Base-by-base conservation (phyloP, 1,140 invertebrate genomes). In the Ptiloglossa arizonensis region DNA sequence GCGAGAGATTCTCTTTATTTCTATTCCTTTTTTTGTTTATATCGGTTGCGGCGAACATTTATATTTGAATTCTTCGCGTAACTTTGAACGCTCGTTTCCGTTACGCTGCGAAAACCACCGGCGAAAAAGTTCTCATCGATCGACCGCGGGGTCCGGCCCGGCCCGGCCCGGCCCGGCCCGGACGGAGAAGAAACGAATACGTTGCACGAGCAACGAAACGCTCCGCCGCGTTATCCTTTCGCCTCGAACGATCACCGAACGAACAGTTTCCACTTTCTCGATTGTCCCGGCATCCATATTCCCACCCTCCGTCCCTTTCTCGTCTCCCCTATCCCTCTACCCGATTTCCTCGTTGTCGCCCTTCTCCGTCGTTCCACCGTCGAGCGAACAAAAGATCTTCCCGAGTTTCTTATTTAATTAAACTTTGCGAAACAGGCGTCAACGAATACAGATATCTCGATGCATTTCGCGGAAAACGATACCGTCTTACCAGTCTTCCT, bases 381-480 rank as follows among this genome's bases (percentile, higher is more conserved):
- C 44, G 17, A 52, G 24, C 76, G 59, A 41, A 77, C 81, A 80
- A 69, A 66, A 52, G 84, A 27, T 66, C 44, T 27, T 24, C 35
- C 56, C 48, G 54, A 77, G 80, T 75, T 78, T 79, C 77, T 77
- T 77, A 83, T 87, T 82, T 84, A 87, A 87, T 87, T 87, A 87
- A 87, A 87, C 80, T 87, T 87, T 27, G 76, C 72, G 81, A 82
- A 87, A 85, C 80, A 85, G 75, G 29, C 80, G 75, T 52, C 83
- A 87, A 87, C 79, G 85, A 87, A 87, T 85, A 82, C 85, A 85
- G 80, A 85, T 85, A 87, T 85, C 76, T 73, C 48, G 71, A 81
- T 85, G 83, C 74, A 64, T 85, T 85, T 60, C 71, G 70, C 27
- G 52, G 56, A 68, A 76, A 76, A 76, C 73, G 76, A 68, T 66